These are phyloP conservation scores for Drosophila yakuba DNA, from an alignment of 1,140 invertebrate genomes.

Conservation along the genomic window DNA sequence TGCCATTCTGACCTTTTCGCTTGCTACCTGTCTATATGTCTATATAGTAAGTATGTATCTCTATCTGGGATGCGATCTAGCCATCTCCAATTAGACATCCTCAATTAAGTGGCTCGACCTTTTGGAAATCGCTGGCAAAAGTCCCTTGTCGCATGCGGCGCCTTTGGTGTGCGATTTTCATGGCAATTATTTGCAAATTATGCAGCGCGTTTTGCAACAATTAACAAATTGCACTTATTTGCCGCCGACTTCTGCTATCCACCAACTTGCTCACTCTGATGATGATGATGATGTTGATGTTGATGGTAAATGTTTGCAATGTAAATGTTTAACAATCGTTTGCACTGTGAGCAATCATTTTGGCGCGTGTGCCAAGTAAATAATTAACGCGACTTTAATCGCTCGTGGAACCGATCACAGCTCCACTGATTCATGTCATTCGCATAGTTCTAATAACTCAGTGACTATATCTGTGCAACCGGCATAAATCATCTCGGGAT, in stretches of 20 bases:
- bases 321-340: conserved; percentile 77
- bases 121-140: conserved; percentile 60
- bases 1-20: conserved; percentile 33
- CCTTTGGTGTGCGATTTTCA: conserved; percentile 70
- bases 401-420: conserved; percentile 24
- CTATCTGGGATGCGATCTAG: conserved; percentile 27
- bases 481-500: conserved; percentile 10
- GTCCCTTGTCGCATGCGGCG: conserved; percentile 58
- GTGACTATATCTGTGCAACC: background rate
- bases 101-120: conserved; percentile 76
- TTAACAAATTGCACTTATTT: conserved; percentile 75
- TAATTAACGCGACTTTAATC: conserved; percentile 65
- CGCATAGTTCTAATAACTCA: conserved; percentile 28
- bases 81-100: conserved; percentile 68
- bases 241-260: conserved; percentile 35
- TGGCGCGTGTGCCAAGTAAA: conserved; percentile 71
- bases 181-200: conserved; percentile 76
- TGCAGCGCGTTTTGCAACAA: conserved; percentile 72
- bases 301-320: conserved; percentile 55
- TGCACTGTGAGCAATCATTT: conserved; percentile 74
- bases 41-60: conserved; percentile 12
- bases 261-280: conserved; percentile 29
- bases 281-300: conserved; percentile 45
- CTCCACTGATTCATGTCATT: conserved; percentile 67
- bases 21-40: conserved; percentile 18